Conservation (phyloP, 2,888 invertebrate species). For the Limnephilus lunatus region DNA sequence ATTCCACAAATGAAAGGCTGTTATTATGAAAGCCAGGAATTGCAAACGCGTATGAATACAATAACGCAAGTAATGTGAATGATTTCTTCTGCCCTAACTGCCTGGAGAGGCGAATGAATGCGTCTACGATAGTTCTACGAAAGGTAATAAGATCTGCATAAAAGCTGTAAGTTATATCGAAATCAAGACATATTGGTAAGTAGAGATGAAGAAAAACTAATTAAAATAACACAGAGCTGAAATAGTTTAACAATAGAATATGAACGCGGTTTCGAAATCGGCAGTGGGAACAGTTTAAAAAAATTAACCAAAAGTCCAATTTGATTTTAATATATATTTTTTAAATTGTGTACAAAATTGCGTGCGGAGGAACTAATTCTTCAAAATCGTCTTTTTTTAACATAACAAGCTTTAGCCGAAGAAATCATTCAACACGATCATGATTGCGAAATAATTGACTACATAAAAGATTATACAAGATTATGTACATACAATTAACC, state of each 20-base stretch:
- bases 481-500: neutral
- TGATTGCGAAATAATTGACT: neutral
- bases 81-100: neutral
- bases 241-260: neutral
- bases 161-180: neutral
- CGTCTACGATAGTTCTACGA: neutral
- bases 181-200: neutral
- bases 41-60: neutral
- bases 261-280: neutral
- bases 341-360: too few species aligned
- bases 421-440: neutral
- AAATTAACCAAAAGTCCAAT: neutral
- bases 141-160: neutral
- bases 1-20: neutral
- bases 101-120: neutral
- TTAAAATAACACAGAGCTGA: neutral
- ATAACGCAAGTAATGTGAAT: too few species aligned
- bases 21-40: neutral
- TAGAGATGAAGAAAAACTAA: neutral
- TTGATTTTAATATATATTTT: too few species aligned
- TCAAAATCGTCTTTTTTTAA: neutral
- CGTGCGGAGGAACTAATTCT: neutral
- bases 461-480: neutral
- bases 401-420: neutral
- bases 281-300: neutral